Evolutionary conservation across 1,140 invertebrate genomes (phyloP).

Genomic region (Chironomus striatipennis): DNA sequence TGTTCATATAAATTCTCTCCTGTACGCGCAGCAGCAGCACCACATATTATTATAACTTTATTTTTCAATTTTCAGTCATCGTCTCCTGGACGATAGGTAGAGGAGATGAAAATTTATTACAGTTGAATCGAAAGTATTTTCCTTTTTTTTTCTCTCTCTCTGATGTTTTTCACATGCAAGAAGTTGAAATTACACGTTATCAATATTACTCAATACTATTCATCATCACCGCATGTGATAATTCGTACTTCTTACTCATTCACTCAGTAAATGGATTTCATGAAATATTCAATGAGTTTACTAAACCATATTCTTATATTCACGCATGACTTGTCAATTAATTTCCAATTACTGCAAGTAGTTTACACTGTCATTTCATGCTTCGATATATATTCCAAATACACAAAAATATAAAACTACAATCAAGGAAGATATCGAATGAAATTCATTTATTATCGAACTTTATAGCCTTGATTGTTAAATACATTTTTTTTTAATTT

Average conservation of each 20-base stretch:
- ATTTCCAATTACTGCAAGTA: slow-evolving; percentile 13
- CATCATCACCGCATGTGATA: slow-evolving; percentile 11
- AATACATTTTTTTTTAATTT: slow-evolving; percentile 8
- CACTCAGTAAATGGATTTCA: background rate
- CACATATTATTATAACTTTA: no score
- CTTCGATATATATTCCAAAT: slow-evolving; percentile 12
- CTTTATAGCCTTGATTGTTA: background rate
- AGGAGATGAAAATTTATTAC: background rate
- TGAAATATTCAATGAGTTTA: background rate
- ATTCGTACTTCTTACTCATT: background rate
- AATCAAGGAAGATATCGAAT: background rate
- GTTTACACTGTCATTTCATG: slow-evolving; percentile 12
- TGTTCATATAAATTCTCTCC: background rate
- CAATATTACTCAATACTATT: background rate
- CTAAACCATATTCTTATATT: slow-evolving; percentile 14
- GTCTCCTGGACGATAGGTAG: background rate
- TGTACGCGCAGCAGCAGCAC: background rate
- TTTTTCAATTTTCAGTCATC: background rate
- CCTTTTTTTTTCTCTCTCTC: background rate
- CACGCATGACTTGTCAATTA: slow-evolving; percentile 11
- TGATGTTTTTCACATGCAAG: background rate
- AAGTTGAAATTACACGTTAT: background rate
- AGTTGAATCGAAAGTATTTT: background rate
- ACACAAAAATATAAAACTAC: background rate
- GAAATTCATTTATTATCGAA: slow-evolving; percentile 14